These are phyloP conservation scores for Myotis yumanensis DNA, from an alignment of 2,113 vertebrate genomes.

Conservation along the genomic window DNA sequence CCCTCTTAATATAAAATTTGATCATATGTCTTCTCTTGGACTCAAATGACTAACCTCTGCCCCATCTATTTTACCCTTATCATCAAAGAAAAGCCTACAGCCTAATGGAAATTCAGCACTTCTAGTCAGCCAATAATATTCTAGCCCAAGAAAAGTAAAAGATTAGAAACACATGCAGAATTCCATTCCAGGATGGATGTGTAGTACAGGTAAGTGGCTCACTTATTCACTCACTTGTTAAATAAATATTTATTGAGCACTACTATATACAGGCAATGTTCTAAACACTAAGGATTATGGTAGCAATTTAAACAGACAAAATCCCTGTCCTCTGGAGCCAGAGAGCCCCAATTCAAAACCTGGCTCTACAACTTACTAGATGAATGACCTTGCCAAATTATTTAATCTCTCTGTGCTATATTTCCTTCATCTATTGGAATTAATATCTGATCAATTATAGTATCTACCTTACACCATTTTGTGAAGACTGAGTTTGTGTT, in stretches of 20 bases:
- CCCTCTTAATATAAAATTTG: slow-evolving; percentile 45
- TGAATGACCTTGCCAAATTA: not conserved
- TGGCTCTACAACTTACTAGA: not conserved
- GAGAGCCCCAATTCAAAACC: not conserved
- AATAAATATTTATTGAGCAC: slow-evolving; percentile 35
- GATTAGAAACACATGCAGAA: not conserved
- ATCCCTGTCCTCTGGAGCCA: not conserved
- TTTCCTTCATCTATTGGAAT: slow-evolving; percentile 10
- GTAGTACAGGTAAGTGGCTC: not conserved
- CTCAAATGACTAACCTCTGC: slow-evolving; percentile 1
- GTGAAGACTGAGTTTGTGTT: not conserved
- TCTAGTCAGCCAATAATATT: not conserved
- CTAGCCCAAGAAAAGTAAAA: slow-evolving; percentile 12
- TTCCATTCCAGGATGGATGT: not conserved
- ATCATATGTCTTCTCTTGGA: not conserved
- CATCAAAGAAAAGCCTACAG: not conserved
- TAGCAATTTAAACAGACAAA: slow-evolving; percentile 23
- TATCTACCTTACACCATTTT: not conserved
- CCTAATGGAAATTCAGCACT: slow-evolving; percentile 12
- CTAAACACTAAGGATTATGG: not conserved
- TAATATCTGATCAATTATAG: not conserved
- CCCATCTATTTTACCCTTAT: not conserved
- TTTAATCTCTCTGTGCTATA: not conserved
- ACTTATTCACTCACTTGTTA: not conserved
- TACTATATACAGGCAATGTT: not conserved